Base-by-base conservation (phyloP, 2,797 vertebrate genomes). In the Tadarida brasiliensis region DNA sequence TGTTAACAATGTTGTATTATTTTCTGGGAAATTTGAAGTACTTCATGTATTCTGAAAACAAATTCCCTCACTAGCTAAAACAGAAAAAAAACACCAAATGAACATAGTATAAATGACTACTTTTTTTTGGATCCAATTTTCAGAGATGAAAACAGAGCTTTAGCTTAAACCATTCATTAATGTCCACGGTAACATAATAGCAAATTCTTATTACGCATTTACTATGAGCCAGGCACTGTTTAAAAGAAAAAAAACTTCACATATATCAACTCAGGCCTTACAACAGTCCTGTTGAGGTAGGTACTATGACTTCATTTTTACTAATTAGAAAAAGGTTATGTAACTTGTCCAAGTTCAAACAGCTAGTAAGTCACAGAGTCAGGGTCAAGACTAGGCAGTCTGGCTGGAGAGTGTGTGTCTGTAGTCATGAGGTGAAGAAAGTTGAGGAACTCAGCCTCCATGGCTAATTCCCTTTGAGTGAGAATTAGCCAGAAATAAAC, bases 1-100 rank as follows among this genome's bases (percentile, higher is more conserved):
- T 33, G 17, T 67, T 94, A 67, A 68, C 82, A 94, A 65, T 61
- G 2, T n/a, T 84, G 35, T 49, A 73, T 77, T 78, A 57, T 80
- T 88, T 95, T 95, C 68, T 86, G 70, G 81, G 70, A 91, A 94
- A 76, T 30, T 14, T 78, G 26, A 96, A 91, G 56, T 35, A 76
- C 24, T 51, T 90, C 26, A 92, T 12, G 49, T 78, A 86, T 91
- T 88, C 56, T 77, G 73, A 88, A 86, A 92, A 82, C 35, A 96
- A 95, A 83, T 57, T 78, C 11, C 81, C 26, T 57, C 61, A 54
- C 33, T 70, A 76, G 8, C n/a, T 47, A 47, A 95, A 85, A 76
- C 11, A 84, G 70, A 87, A 87, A 89, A 35, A 91, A 68, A 63
- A 19, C 33, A 78, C 85, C 49, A 88, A 70, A 78, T 68, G 19